Evolutionary conservation across 2,113 vertebrate genomes (phyloP), one percentile per base, ranked within the genome.

Genomic region (Urocitellus parryii): DNA sequence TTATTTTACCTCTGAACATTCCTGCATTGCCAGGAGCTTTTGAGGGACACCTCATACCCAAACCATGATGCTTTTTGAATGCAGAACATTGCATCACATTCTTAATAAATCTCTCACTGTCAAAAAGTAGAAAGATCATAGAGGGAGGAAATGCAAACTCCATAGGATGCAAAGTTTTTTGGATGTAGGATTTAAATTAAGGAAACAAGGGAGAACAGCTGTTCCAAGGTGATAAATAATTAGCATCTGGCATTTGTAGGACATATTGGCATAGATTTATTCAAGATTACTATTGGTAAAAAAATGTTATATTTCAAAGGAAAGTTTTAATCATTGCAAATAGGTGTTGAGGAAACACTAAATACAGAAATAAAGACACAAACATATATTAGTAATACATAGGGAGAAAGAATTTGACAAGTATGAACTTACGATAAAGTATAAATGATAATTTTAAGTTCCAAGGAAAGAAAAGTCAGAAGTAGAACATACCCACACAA

Each of bases 151-250:
- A 29, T 45, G 37, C 22, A 65, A 67, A 68, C 2, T 86, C 32
- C 3, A 45, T 2, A 48, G 39, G 72, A 56, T 25, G 17, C 5
- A 25, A 90, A 88, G 48, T 74, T 39, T 51, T 74, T 70, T n/a
- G 53, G 13, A 79, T 73, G 24, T 39, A 88, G 27, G 78, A n/a
- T 22, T 83, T 73, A 74, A 90, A 78, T 90, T 92, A 87, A 77
- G 67, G 32, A 79, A 96, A 73, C 4, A 3, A 51, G 45, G 63
- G 8, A 65, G 63, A 87, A 65, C 76, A 90, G 34, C 56, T 67
- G 53, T 92, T 94, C 11, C 91, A 90, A 87, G 39, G 48, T 86
- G 68, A 73, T n/a, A n/a, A 80, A 58, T 89, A 74, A 90, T 88
- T 77, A 74, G 29, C 29, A 94, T 13, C 45, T 95, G 45, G 48